Evolutionary conservation across 2,113 vertebrate genomes (phyloP), one percentile per base, ranked within the genome.

Genomic region (Saccopteryx leptura): DNA sequence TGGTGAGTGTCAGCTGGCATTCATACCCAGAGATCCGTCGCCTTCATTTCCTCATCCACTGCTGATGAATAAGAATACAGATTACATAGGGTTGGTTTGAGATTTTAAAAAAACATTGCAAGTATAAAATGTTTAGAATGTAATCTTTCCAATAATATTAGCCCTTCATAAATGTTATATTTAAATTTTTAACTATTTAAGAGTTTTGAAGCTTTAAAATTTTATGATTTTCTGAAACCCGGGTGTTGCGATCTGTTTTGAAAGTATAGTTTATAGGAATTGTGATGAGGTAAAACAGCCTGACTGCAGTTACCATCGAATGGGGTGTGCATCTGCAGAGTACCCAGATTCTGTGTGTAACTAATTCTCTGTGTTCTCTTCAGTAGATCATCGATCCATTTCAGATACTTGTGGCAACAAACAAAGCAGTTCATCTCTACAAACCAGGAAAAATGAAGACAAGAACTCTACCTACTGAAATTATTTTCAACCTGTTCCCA

Each of bases 401-500:
- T 97, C 99, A 99, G 90, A 97, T 99, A 88, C 97, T 99, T 48
- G 98, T 99, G 60, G 99, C 99, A 46, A 98, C 98, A 65, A 99
- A 99, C 98, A 99, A 99, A 98, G 99, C 99, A 12, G 97, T 99
- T 91, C 99, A 99, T 94, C 98, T 99, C 48, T 98, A 99, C 82
- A 99, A 98, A 95, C 97, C 91, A 92, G 99, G 98, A 19, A 99
- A 99, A 98, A 99, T 99, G 99, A 99, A 99, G 98, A 99, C 99
- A 2, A 99, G 99, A 97, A 99, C 98, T 54, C 98, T 99, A 2
- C 98, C 98, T 96, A 99, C 99, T 4, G 99, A 99, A 99, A 99
- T 99, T 50, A 99, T 99, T 98, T 99, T 99, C 98, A 99, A 99
- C 97, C 98, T 99, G 72, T 99, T 99, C 33, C 99, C 99, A 31